Evolutionary conservation across 2,113 vertebrate species (phyloP).

Genomic region (Elanoides forficatus): DNA sequence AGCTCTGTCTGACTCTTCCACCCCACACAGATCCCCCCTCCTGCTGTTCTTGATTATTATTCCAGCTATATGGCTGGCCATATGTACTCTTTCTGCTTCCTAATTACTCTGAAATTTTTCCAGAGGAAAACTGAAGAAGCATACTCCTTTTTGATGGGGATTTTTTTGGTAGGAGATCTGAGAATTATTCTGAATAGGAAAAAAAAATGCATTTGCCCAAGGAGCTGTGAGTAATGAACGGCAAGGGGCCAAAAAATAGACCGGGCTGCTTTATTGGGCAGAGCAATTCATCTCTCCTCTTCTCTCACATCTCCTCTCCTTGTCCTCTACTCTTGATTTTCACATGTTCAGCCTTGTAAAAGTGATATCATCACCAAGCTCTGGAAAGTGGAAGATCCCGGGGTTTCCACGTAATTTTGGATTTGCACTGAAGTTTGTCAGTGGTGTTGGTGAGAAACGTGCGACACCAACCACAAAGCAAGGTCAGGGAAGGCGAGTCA

Average conservation of each 20-base stretch:
- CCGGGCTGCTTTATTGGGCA: not conserved
- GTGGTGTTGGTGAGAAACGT: accelerated
- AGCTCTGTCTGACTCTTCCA: not conserved
- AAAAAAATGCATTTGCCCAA: not conserved
- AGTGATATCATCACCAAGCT: not conserved
- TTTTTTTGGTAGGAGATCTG: not conserved
- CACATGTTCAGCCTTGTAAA: not conserved
- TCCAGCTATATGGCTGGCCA: slow-evolving; percentile 34
- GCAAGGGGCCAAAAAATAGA: not conserved
- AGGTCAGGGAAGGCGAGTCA: not conserved
- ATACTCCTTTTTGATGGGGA: not conserved
- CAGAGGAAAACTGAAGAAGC: not conserved
- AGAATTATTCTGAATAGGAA: not conserved
- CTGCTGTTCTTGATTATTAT: slow-evolving; percentile 35
- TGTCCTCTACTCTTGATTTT: not conserved
- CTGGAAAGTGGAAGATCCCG: not conserved
- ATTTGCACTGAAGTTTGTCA: not conserved
- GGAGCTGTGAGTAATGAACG: not conserved
- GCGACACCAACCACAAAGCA: not conserved
- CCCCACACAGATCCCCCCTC: too few relatives aligned
- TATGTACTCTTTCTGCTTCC: slow-evolving; percentile 50
- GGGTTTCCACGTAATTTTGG: accelerated
- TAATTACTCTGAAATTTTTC: slow-evolving; percentile 31
- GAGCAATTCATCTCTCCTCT: not conserved
- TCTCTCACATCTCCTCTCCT: not conserved